Conservation (phyloP, 1,140 invertebrate genomes). For the Brevipalpus yothersi region DNA sequence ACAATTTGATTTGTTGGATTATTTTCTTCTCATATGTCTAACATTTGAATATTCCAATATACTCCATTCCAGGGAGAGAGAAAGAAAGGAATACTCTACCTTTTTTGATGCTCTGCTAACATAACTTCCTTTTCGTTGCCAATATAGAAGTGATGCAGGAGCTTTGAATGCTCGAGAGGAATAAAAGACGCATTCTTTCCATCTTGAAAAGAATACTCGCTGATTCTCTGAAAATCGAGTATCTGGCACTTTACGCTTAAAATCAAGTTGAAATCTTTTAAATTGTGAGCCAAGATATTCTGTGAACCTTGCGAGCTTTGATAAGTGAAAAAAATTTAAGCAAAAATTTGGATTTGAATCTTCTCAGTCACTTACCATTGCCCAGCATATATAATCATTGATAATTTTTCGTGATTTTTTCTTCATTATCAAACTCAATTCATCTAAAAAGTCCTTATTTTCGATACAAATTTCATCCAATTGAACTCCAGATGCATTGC, state of each 20-base stretch:
- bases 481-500: neutral
- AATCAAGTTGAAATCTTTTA: constrained; percentile 21
- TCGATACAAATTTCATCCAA: constrained; percentile 1
- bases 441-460: constrained; percentile 1
- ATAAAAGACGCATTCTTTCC: constrained; percentile 29
- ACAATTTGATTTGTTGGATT: no score
- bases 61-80: no score
- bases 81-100: no score
- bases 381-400: constrained; percentile 30
- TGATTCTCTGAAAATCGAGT: constrained; percentile 1
- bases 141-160: constrained; percentile 27
- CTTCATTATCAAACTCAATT: constrained; percentile 6
- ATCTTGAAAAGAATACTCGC: constrained; percentile 18
- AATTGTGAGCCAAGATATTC: constrained; percentile 26
- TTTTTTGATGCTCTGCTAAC: constrained; percentile 16
- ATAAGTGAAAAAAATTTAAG: no score
- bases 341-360: no score
- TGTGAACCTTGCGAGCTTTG: constrained; percentile 23
- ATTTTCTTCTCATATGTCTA: no score
- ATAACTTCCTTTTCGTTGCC: constrained; percentile 22
- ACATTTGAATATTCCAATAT: no score
- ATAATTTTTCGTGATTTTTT: constrained; percentile 18
- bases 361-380: constrained; percentile 15
- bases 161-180: constrained; percentile 30
- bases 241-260: constrained; percentile 17